These are phyloP conservation scores for Heloderma charlesbogerti DNA, from an alignment of 2,113 vertebrate species.

Conservation along the genomic window DNA sequence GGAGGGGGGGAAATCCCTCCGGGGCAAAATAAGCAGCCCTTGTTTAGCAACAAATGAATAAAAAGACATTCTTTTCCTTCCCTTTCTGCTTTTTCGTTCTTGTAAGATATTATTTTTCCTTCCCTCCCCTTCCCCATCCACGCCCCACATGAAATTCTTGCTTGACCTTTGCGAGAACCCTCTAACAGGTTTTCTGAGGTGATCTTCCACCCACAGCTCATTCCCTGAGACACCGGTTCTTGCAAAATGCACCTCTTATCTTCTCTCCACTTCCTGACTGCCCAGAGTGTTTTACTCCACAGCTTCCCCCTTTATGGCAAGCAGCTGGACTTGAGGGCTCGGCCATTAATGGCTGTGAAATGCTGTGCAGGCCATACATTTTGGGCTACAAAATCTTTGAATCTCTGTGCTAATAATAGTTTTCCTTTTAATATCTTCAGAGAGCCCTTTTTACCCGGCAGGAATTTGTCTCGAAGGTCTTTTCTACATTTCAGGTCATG, in stretches of 20 bases:
- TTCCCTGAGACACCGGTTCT: neutral
- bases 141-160: conserved; percentile 10
- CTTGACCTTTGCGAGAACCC: conserved; percentile 38
- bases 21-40: neutral
- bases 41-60: neutral
- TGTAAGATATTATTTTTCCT: neutral
- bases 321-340: neutral
- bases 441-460: neutral
- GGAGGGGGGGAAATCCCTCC: no score
- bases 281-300: neutral
- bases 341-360: rapidly evolving
- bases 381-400: neutral
- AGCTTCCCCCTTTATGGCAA: no score
- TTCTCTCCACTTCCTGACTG: no score
- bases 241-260: neutral
- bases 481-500: no score
- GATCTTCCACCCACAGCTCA: neutral
- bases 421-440: neutral
- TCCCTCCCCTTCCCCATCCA: neutral
- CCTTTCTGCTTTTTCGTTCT: neutral
- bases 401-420: conserved; percentile 12
- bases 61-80: no score
- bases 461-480: neutral
- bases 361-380: neutral
- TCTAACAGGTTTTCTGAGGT: conserved; percentile 63